Evolutionary conservation across 2,113 vertebrate species (phyloP).

Genomic region (Garra rufa): DNA sequence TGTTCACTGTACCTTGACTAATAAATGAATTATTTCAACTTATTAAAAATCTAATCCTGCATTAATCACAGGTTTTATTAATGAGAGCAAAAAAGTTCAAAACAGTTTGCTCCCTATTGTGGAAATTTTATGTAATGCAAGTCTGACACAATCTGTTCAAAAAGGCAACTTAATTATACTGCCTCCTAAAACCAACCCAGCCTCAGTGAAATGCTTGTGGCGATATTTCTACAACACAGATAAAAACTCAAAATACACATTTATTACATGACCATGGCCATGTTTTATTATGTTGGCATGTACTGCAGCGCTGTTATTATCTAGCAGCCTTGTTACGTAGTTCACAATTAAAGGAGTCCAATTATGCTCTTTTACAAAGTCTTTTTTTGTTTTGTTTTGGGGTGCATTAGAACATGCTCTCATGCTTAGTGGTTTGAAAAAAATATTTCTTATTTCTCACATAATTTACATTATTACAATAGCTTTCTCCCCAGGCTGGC

Average conservation of each 20-base stretch:
- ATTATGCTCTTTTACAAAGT: no score
- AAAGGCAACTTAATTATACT: not conserved
- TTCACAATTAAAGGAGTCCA: no score
- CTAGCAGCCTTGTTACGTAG: no score
- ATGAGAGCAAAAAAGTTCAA: not conserved
- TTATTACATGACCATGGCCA: not conserved
- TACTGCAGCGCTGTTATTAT: no score
- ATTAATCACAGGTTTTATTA: not conserved
- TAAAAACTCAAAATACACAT: not conserved
- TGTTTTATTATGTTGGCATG: no score
- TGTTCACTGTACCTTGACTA: constrained; percentile 4
- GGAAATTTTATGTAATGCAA: not conserved
- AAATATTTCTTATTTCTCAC: no score
- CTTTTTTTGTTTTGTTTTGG: no score
- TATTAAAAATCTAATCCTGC: not conserved
- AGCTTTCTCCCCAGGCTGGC: no score
- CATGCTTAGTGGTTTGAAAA: no score
- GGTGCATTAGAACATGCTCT: no score
- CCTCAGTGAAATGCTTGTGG: not conserved
- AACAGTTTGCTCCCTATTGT: not conserved
- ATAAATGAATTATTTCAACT: not conserved
- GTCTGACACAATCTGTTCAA: not conserved
- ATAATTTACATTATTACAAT: no score
- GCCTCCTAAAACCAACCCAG: not conserved
- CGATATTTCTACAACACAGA: not conserved